A percentile compares a stretch with the other conserved stretches of the same genome.
phyloP scores from a whole-genome alignment of 2,113 vertebrate genomes.

The Nerophis lumbriciformis region DNA sequence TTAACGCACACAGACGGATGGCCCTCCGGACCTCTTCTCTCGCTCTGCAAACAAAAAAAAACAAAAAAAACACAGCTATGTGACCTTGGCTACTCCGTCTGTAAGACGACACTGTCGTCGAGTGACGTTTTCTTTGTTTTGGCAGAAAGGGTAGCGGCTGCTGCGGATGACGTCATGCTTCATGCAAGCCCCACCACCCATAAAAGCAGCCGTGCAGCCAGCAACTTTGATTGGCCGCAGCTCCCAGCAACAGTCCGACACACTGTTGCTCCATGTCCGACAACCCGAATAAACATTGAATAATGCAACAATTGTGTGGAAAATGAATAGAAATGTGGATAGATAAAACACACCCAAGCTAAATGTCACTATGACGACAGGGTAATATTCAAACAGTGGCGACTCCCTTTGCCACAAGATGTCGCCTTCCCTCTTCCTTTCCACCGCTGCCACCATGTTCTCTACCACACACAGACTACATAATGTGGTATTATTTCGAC shows the following conservation, averaged over 20 bases:
- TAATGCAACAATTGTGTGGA: too few species aligned
- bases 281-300: too few species aligned
- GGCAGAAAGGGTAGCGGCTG: constrained; percentile 20
- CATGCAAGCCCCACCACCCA: constrained; percentile 31
- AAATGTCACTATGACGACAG: too few species aligned
- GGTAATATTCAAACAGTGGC: too few species aligned
- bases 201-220: constrained; percentile 1
- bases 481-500: too few species aligned
- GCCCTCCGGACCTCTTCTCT: constrained; percentile 36
- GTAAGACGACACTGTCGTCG: background rate
- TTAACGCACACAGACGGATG: constrained; percentile 39
- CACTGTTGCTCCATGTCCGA: constrained; percentile 1
- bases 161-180: constrained; percentile 60
- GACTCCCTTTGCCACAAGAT: too few species aligned
- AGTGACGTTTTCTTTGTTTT: constrained; percentile 24
- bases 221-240: constrained; percentile 62
- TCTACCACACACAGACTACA: too few species aligned
- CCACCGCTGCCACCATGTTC: too few species aligned
- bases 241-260: constrained; percentile 66
- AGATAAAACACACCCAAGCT: too few species aligned
- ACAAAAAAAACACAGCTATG: background rate
- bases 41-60: background rate
- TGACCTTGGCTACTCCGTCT: background rate
- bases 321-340: too few species aligned
- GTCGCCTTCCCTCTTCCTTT: too few species aligned